Evolutionary conservation across 1,140 invertebrate genomes (phyloP).

Genomic region (Drosophila lacertosa): DNA sequence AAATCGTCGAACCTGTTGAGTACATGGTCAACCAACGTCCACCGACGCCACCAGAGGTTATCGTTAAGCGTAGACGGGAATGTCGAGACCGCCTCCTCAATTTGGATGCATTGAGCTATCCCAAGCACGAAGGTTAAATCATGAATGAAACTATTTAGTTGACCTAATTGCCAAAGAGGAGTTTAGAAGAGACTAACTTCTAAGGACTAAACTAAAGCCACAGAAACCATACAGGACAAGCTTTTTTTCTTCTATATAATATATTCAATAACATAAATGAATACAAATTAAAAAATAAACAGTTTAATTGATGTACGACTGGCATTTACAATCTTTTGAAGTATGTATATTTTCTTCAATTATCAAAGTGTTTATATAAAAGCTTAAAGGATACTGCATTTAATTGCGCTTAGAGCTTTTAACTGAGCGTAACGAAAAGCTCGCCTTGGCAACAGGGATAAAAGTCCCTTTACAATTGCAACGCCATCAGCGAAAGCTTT

Average conservation of each 20-base stretch:
- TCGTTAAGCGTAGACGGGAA: constrained; percentile 4
- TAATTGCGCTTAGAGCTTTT: background rate
- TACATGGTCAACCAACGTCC: background rate
- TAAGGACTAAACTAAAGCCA: too few species aligned
- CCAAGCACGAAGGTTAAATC: background rate
- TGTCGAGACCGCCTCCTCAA: constrained; percentile 12
- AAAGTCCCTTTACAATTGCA: constrained; percentile 45
- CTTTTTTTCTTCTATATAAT: too few species aligned
- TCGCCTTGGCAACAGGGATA: too few species aligned
- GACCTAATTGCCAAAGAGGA: too few species aligned
- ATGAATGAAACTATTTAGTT: background rate
- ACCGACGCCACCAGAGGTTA: background rate
- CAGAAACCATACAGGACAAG: too few species aligned
- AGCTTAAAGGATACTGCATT: constrained; percentile 6
- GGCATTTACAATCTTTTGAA: too few species aligned
- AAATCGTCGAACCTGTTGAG: background rate
- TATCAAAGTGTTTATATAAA: background rate
- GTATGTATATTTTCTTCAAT: too few species aligned
- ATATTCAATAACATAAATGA: too few species aligned
- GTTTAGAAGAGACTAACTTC: too few species aligned
- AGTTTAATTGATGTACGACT: too few species aligned
- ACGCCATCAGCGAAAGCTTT: constrained; percentile 43
- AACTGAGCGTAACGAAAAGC: constrained; percentile 20
- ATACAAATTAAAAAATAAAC: too few species aligned
- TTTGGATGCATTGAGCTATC: background rate